phyloP scores from a whole-genome alignment of 2,888 invertebrate species.

The Dynastes hyllus region DNA sequence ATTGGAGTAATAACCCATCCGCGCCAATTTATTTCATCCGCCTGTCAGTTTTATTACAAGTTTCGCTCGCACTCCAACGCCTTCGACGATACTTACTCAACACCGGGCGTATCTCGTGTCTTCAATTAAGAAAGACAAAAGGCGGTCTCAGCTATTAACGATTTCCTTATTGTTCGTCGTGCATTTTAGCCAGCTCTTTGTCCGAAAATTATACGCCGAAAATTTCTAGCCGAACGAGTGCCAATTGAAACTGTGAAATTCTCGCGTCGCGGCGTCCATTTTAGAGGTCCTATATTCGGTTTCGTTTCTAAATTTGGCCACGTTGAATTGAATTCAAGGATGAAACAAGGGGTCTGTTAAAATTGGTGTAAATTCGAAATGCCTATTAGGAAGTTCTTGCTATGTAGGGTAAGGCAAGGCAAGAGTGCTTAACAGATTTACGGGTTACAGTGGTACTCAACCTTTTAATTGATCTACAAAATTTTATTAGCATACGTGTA shows the following conservation, averaged over 20 bases:
- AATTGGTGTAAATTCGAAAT: no score
- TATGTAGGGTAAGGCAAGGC: no score
- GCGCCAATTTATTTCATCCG: constrained; percentile 54
- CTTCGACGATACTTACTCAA: constrained; percentile 37
- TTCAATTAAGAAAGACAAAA: constrained; percentile 46
- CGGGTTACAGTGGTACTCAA: no score
- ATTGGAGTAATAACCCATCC: constrained; percentile 55
- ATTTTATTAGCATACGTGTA: no score
- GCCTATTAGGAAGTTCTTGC: no score
- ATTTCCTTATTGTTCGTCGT: constrained; percentile 43
- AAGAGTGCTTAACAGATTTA: no score
- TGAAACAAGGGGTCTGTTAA: no score
- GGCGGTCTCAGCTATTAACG: constrained; percentile 44
- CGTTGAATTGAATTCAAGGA: no score
- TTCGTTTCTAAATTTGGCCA: no score
- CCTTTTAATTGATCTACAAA: no score
- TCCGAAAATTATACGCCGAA: constrained; percentile 38
- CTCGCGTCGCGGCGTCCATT: background rate
- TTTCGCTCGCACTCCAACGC: constrained; percentile 45
- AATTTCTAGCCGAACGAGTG: constrained; percentile 13
- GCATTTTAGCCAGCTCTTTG: constrained; percentile 35
- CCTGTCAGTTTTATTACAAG: constrained; percentile 54
- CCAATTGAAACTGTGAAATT: constrained; percentile 21
- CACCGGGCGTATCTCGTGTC: constrained; percentile 40
- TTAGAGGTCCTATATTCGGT: background rate